Conservation (phyloP, 2,113 vertebrate species). For the Antechinus stuartii region DNA sequence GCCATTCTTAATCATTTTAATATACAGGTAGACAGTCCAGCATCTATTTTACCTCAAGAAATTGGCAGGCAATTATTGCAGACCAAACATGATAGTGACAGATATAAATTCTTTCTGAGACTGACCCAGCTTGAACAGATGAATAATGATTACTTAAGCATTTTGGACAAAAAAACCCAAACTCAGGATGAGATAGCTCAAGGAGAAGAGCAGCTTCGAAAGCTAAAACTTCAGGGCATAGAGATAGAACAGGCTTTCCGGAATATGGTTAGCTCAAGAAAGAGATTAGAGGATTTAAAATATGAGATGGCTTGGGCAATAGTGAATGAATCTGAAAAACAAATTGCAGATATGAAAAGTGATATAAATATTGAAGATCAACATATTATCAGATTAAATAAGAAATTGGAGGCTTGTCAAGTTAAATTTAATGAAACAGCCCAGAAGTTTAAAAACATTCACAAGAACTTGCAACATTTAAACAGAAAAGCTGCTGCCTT, state of each 20-base stretch:
- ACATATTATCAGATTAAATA: background rate
- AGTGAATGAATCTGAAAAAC: background rate
- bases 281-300: background rate
- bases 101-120: too few species aligned
- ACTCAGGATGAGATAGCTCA: background rate
- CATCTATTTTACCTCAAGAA: too few species aligned
- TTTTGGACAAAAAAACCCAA: background rate
- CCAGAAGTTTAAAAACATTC: background rate
- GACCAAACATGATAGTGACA: too few species aligned
- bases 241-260: background rate
- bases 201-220: background rate
- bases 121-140: background rate
- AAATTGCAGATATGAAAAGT: background rate
- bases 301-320: background rate
- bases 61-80: too few species aligned
- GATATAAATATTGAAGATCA: background rate
- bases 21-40: too few species aligned
- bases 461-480: background rate
- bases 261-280: background rate
- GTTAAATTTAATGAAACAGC: background rate
- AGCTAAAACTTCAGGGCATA: background rate
- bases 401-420: background rate
- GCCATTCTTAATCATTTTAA: too few species aligned
- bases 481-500: background rate
- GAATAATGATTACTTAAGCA: background rate